Evolutionary conservation across 2,113 vertebrate species (phyloP).

Genomic region (Casuarius casuarius): DNA sequence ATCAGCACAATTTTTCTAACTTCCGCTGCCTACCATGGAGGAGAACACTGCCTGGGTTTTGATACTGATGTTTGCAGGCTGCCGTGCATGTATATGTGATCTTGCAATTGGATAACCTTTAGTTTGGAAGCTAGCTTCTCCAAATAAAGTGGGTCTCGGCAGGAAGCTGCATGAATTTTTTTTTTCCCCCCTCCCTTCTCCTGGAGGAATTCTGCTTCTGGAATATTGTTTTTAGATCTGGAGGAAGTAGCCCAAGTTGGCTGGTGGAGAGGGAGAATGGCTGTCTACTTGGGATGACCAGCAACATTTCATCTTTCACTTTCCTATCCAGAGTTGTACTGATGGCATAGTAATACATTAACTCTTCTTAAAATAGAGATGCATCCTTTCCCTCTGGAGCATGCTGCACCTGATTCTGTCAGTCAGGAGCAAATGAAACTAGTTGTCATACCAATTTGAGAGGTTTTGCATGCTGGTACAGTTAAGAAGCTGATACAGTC

Average conservation of each 20-base stretch:
- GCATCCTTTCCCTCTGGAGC: slow-evolving; percentile 12
- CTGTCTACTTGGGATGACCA: not conserved
- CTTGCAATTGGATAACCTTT: not conserved
- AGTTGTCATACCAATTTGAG: slow-evolving; percentile 17
- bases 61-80: not conserved
- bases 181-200: not conserved
- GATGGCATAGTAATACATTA: slow-evolving; percentile 21
- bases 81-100: not conserved
- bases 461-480: not conserved
- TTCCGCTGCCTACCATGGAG: not conserved
- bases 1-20: not conserved
- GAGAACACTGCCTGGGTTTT: not conserved
- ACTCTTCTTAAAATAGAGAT: slow-evolving; percentile 54
- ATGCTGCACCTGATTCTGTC: slow-evolving; percentile 64
- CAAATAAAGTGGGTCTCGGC: not conserved
- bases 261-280: not conserved
- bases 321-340: slow-evolving; percentile 8
- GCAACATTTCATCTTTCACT: not conserved
- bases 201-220: not conserved
- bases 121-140: not conserved
- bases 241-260: not conserved
- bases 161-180: not conserved
- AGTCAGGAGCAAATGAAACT: slow-evolving; percentile 42
- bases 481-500: not conserved
- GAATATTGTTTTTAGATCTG: slow-evolving; percentile 1